Evolutionary conservation across 2,113 vertebrate species (phyloP), one percentile per base, ranked within the genome.

Genomic region (Etia nguti): DNA sequence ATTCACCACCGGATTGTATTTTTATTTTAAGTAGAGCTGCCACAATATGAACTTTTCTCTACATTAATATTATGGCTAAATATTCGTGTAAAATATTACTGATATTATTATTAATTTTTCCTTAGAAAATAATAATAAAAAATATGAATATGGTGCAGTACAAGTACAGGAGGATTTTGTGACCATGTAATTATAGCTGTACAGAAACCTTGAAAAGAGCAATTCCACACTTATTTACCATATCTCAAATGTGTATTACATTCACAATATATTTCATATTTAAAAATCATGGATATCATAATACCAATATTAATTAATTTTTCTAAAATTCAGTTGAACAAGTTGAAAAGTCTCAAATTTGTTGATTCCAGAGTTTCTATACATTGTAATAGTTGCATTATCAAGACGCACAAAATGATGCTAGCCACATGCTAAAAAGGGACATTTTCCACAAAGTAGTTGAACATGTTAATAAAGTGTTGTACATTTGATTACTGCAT

Each of bases 321-420:
- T 38, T 68, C 20, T 0, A 68, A 68, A 68, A 0, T 38, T 6
- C 18, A 65, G n/a, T 2, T 60, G 3, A 62, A 34, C 18, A 38
- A 68, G 34, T 68, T 8, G 0, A 29, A 26, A 59, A 16, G 8
- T 59, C 26, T 6, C 0, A 29, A 59, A 29, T 59, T 68, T 6
- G 36, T 68, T 68, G 11, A 22, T 68, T 0, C 36, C 62, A 68
- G 4, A 1, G 5, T 68, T 68, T 68, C 36, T 38, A 38, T 38
- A n/a, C 36, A 38, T 1, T 65, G 6, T 65, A 36, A 65, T 38
- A 13, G 11, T 65, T 38, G 2, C 11, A 2, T 38, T 38, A 38
- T 38, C 65, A 70, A 70, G 41, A 75, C 10, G 41, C 43, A 48
- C 68, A 77, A 31, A n/a, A 18, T 50, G 43, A 50, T 50, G 24